Evolutionary conservation across 2,888 invertebrate species (phyloP).

Genomic region (Megastigmus dorsalis): DNA sequence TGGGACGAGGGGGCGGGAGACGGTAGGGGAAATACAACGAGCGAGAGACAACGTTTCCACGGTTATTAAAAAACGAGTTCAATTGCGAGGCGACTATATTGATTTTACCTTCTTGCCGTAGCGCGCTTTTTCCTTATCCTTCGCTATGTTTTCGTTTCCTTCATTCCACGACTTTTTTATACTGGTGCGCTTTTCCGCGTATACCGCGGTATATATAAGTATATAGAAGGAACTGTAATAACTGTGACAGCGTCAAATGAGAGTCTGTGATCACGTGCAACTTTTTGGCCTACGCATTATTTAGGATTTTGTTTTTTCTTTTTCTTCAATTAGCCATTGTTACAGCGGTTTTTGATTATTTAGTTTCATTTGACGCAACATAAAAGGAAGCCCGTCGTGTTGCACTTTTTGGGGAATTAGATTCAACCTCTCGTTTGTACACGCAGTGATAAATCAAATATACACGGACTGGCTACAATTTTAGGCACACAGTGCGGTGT

Average conservation of each 20-base stretch:
- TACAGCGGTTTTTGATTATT: background rate
- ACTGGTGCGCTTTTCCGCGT: background rate
- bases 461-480: background rate
- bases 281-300: slow-evolving; percentile 31
- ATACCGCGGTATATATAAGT: background rate
- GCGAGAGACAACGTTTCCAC: slow-evolving; percentile 14
- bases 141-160: background rate
- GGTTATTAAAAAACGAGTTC: slow-evolving; percentile 46
- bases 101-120: slow-evolving; percentile 17
- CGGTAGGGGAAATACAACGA: background rate
- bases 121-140: background rate
- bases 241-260: slow-evolving; percentile 3
- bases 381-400: background rate
- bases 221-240: slow-evolving; percentile 22
- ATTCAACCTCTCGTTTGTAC: background rate
- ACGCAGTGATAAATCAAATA: slow-evolving; percentile 28
- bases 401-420: background rate
- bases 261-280: background rate
- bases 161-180: slow-evolving; percentile 4
- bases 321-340: slow-evolving; percentile 40
- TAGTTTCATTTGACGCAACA: slow-evolving; percentile 25
- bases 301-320: slow-evolving; percentile 28
- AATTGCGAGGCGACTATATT: slow-evolving; percentile 37
- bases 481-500: too few species aligned
- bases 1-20: background rate